Evolutionary conservation across 2,113 vertebrate species (phyloP).

Genomic region (Plecotus auritus): DNA sequence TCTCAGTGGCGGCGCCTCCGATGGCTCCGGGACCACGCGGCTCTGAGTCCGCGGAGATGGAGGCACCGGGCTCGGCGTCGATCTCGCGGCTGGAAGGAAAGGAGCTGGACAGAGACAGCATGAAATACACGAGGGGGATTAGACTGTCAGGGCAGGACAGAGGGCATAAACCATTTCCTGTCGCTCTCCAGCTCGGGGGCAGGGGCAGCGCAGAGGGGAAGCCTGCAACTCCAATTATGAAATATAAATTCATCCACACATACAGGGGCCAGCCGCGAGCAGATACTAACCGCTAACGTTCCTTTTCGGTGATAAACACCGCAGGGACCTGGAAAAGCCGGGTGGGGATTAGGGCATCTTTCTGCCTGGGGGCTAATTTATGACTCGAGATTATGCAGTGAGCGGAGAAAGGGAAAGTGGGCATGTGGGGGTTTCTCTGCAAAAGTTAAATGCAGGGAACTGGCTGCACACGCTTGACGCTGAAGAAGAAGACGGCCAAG

Average conservation of each 20-base stretch:
- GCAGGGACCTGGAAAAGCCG: conserved; percentile 35
- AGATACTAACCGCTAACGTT: background rate
- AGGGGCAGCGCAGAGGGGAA: conserved; percentile 56
- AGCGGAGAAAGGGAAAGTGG: background rate
- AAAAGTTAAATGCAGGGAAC: background rate
- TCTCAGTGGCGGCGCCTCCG: background rate
- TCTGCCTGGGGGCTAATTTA: conserved; percentile 53
- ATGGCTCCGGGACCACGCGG: background rate
- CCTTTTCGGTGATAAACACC: background rate
- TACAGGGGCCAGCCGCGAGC: background rate
- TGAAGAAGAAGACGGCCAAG: background rate
- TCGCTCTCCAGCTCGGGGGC: conserved; percentile 21
- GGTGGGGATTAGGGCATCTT: conserved; percentile 48
- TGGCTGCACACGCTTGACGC: background rate
- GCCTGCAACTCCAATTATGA: conserved; percentile 53
- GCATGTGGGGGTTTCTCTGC: background rate
- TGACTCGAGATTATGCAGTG: conserved; percentile 16
- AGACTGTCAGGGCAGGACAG: conserved; percentile 28
- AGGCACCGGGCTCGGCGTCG: background rate
- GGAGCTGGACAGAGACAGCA: conserved; percentile 9
- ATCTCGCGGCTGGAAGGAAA: background rate
- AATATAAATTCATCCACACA: conserved; percentile 56
- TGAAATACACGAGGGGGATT: conserved; percentile 57
- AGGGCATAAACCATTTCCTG: conserved; percentile 59
- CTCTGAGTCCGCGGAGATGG: background rate